These are phyloP conservation scores for fruit fly (Drosophila melanogaster) DNA, from an alignment of 1,140 invertebrate species.

Conservation along the genomic window DNA sequence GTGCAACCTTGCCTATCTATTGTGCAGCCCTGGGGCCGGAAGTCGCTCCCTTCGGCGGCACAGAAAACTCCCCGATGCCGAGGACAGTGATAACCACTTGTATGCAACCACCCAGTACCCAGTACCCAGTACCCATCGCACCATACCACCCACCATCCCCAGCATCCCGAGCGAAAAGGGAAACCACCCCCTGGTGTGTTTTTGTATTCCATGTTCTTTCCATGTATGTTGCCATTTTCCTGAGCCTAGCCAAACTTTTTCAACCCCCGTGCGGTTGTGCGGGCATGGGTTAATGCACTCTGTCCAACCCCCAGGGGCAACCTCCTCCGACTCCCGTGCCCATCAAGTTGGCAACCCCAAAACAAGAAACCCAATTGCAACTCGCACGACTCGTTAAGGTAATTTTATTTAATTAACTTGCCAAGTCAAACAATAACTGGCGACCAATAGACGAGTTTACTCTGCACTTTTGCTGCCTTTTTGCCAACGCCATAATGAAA, in stretches of 20 bases:
- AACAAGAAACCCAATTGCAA: conserved; percentile 1
- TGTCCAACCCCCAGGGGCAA: conserved; percentile 76
- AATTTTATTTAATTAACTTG: conserved; percentile 77
- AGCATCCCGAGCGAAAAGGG: conserved; percentile 17
- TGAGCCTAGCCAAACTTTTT: conserved; percentile 50
- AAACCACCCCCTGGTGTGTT: conserved; percentile 35
- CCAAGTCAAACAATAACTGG: conserved; percentile 34
- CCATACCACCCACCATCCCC: conserved; percentile 49
- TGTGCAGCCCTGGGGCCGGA: neutral
- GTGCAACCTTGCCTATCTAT: conserved; percentile 13
- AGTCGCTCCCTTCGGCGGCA: conserved; percentile 18
- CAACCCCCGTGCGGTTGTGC: conserved; percentile 57
- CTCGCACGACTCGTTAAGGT: conserved; percentile 46
- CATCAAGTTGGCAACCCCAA: conserved; percentile 11
- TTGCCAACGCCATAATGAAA: conserved; percentile 3
- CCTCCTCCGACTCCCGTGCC: neutral
- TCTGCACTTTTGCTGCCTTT: conserved; percentile 10
- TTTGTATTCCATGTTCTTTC: conserved; percentile 8
- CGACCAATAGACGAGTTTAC: neutral
- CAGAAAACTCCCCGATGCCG: conserved; percentile 33
- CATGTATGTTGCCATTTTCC: conserved; percentile 24
- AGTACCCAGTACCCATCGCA: too few species aligned
- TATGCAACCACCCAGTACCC: conserved; percentile 57
- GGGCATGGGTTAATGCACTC: conserved; percentile 86
- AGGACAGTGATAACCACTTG: conserved; percentile 74